phyloP scores from a whole-genome alignment of 2,113 vertebrate species.

The Vimba vimba region DNA sequence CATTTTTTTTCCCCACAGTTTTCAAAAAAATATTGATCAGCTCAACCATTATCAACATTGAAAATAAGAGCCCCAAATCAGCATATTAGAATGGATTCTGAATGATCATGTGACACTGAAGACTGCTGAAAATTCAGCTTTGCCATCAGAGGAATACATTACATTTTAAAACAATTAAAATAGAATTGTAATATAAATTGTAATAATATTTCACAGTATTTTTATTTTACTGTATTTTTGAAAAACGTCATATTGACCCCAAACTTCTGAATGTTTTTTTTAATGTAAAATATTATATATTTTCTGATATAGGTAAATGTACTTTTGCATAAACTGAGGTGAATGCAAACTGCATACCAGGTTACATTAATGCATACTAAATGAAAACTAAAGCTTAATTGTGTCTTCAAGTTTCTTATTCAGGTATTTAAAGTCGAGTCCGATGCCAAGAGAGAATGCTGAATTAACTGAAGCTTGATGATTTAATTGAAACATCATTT shows the following conservation, averaged over 20 bases:
- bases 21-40: neutral
- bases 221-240: neutral
- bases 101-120: neutral
- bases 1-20: neutral
- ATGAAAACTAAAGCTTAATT: neutral
- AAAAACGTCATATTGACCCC: neutral
- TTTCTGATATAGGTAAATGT: neutral
- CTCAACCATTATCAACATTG: neutral
- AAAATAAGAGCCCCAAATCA: neutral
- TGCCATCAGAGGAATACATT: neutral
- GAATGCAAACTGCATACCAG: neutral
- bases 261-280: neutral
- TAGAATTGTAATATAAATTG: neutral
- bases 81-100: neutral
- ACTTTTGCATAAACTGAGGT: neutral
- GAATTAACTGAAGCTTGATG: conserved; percentile 3
- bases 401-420: neutral
- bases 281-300: neutral
- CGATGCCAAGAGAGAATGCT: conserved; percentile 7
- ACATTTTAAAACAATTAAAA: neutral
- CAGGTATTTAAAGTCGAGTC: neutral
- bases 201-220: neutral
- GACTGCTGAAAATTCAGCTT: neutral
- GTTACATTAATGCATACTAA: neutral
- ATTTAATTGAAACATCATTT: conserved; percentile 36